Evolutionary conservation across 2,113 vertebrate genomes (phyloP).

Genomic region (Nanger granti): DNA sequence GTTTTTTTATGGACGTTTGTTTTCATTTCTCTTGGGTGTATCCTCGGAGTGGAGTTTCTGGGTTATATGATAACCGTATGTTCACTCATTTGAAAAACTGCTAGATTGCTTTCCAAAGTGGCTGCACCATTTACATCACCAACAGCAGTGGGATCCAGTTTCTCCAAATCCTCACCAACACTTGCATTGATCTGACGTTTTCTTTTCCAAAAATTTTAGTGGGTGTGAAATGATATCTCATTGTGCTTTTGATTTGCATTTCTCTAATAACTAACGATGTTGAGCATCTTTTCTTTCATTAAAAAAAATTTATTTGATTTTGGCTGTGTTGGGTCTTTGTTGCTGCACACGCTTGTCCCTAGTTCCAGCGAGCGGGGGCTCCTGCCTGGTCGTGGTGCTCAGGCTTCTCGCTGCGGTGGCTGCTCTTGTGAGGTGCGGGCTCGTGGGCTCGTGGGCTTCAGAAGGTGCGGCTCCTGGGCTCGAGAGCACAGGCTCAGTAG

Average conservation of each 20-base stretch:
- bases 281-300: not conserved
- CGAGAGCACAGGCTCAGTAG: not conserved
- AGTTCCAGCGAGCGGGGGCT: not conserved
- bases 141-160: not conserved
- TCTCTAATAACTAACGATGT: not conserved
- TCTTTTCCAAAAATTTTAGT: not conserved
- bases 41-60: not conserved
- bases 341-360: not conserved
- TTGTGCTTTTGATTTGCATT: not conserved
- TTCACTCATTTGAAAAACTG: not conserved
- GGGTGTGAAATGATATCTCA: not conserved
- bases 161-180: not conserved
- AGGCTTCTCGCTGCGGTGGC: not conserved
- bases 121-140: not conserved
- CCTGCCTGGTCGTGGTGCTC: not conserved
- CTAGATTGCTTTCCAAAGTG: not conserved
- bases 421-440: not conserved
- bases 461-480: not conserved
- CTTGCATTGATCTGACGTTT: not conserved
- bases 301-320: not conserved
- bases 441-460: rapidly evolving
- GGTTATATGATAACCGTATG: not conserved
- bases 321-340: not conserved
- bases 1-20: not conserved
- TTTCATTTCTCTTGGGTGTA: not conserved